phyloP scores from a whole-genome alignment of 2,797 vertebrate genomes.

The Merluccius polli region DNA sequence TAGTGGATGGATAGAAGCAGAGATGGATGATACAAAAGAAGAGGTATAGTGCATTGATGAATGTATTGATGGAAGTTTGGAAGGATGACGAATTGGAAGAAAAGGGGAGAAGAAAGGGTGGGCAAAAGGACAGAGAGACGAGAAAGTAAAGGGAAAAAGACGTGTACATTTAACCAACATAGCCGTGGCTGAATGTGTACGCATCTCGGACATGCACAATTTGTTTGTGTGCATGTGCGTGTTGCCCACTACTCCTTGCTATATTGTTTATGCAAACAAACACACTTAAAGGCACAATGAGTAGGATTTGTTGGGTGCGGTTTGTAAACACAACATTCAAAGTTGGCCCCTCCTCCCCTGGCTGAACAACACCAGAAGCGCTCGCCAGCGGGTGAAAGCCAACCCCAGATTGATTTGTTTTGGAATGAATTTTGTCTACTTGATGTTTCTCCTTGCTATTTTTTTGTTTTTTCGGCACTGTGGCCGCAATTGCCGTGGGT shows the following conservation, averaged over 20 bases:
- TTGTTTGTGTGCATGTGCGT: background rate
- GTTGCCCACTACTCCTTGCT: background rate
- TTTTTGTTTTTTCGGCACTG: too few relatives aligned
- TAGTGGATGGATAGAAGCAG: too few relatives aligned
- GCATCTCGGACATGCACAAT: background rate
- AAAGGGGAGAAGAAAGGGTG: background rate
- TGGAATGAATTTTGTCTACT: too few relatives aligned
- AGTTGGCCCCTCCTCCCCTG: too few relatives aligned
- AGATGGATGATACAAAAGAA: constrained; percentile 1
- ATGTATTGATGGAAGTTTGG: background rate
- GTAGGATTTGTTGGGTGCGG: too few relatives aligned
- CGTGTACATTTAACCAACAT: background rate
- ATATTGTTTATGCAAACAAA: background rate
- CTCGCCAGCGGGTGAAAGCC: too few relatives aligned
- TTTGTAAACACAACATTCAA: too few relatives aligned
- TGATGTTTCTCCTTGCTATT: too few relatives aligned
- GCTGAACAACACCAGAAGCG: too few relatives aligned
- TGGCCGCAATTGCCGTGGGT: too few relatives aligned
- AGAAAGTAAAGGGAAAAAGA: background rate
- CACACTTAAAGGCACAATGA: too few relatives aligned
- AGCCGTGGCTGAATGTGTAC: background rate
- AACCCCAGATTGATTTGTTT: too few relatives aligned
- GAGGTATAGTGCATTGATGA: background rate
- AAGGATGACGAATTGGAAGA: background rate
- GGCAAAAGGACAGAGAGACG: background rate